Evolutionary conservation across 35 echinoderm and acorn worm genomes (phyloP), one percentile per base, ranked within the genome.

Genomic region (Diadema setosum): DNA sequence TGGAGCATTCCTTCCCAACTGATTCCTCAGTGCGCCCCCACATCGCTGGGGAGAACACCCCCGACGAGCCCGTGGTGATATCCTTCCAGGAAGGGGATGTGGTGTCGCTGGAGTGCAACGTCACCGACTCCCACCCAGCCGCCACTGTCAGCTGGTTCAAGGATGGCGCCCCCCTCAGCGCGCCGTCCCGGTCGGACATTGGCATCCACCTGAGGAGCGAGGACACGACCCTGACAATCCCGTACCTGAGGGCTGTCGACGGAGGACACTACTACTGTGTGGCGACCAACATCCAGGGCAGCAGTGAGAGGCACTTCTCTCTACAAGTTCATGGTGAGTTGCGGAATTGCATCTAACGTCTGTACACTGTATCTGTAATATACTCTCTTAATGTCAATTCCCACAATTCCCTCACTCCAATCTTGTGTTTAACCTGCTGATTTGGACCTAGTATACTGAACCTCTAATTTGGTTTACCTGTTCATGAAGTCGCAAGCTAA

Each of bases 301-400:
- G 76, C 45, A 65, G 69, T 20, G 41, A 65, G 14, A 88, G 86
- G 39, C 86, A 95, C 65, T 94, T 92, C 58, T 34, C 46, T 15
- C 73, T 99, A 16, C 55, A 84, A 75, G 93, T 99, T 23, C 86
- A 94, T 74, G 89, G 96, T 99, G 58, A 93, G 87, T n/a, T n/a
- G n/a, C n/a, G n/a, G n/a, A n/a, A n/a, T n/a, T n/a, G n/a, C n/a
- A n/a, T n/a, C n/a, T n/a, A n/a, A n/a, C n/a, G n/a, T n/a, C n/a
- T n/a, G n/a, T n/a, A n/a, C n/a, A n/a, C n/a, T n/a, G n/a, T n/a
- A n/a, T n/a, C n/a, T n/a, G n/a, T n/a, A n/a, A n/a, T n/a, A n/a
- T n/a, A n/a, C n/a, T n/a, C n/a, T n/a, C n/a, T n/a, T n/a, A n/a
- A n/a, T n/a, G n/a, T n/a, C n/a, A n/a, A n/a, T n/a, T n/a, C n/a